phyloP scores from a whole-genome alignment of 2,797 vertebrate species.

The Mormyrops attenuatus region DNA sequence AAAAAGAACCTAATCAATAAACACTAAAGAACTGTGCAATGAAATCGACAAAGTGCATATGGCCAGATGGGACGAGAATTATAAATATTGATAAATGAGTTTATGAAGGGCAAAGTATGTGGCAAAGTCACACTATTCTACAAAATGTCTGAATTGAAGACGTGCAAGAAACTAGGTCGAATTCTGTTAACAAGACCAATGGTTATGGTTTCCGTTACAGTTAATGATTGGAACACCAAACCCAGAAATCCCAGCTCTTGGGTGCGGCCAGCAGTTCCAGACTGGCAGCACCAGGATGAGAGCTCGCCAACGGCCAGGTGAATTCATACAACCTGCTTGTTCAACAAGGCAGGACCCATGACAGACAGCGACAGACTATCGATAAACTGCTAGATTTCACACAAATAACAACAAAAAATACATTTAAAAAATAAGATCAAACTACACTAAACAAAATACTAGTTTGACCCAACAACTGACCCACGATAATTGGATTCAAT shows the following conservation, averaged over 20 bases:
- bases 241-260: neutral
- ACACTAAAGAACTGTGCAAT: neutral
- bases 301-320: neutral
- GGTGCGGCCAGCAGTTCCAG: neutral
- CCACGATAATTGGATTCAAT: neutral
- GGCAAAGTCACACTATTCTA: neutral
- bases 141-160: neutral
- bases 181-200: neutral
- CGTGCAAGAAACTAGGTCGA: neutral
- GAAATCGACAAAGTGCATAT: neutral
- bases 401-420: neutral
- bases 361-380: neutral
- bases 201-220: neutral
- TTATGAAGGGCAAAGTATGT: neutral
- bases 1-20: neutral
- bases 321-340: neutral
- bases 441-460: neutral
- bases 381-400: neutral
- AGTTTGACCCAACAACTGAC: neutral
- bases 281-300: neutral
- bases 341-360: neutral
- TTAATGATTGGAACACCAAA: neutral
- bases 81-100: neutral
- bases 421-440: neutral
- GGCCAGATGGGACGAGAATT: neutral